A percentile compares a stretch with the other conserved stretches of the same genome.
These are phyloP conservation scores for Leptogaster cylindrica DNA, from an alignment of 2,888 invertebrate species.

Conservation along the genomic window DNA sequence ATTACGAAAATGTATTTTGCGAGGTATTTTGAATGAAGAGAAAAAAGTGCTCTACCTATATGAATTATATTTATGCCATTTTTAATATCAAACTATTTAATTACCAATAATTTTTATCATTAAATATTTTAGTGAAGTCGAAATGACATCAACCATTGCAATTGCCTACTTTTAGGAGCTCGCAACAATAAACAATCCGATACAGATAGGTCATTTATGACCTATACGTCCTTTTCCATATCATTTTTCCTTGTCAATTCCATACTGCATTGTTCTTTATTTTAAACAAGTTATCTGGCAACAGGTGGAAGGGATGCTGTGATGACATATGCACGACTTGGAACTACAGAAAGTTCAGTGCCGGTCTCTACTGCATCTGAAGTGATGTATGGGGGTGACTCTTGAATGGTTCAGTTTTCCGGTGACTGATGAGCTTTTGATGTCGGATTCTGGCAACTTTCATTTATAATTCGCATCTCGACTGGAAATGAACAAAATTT, in stretches of 20 bases:
- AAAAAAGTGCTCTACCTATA: too few species aligned
- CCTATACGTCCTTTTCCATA: too few species aligned
- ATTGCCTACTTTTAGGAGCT: not conserved
- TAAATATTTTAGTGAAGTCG: too few species aligned
- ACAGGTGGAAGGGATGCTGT: slow-evolving; percentile 25
- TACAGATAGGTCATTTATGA: slow-evolving; percentile 1
- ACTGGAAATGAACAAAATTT: slow-evolving; percentile 27
- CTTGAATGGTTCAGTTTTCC: slow-evolving; percentile 7
- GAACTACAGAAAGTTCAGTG: slow-evolving; percentile 26
- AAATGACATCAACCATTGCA: not conserved
- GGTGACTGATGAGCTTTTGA: slow-evolving; percentile 40
- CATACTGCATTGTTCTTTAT: not conserved
- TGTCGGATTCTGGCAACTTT: slow-evolving; percentile 34
- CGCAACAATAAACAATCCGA: not conserved
- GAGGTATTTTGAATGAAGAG: too few species aligned
- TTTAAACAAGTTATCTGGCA: not conserved
- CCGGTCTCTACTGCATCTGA: slow-evolving; percentile 16
- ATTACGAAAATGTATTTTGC: too few species aligned
- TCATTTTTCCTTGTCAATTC: slow-evolving; percentile 28
- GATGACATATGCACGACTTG: slow-evolving; percentile 32
- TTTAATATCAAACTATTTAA: too few species aligned
- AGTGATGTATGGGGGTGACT: slow-evolving; percentile 28
- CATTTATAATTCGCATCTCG: slow-evolving; percentile 35
- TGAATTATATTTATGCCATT: too few species aligned
- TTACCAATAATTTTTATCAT: too few species aligned